Base-by-base conservation (phyloP, 2,113 vertebrate species). In the Alexandromys fortis region DNA sequence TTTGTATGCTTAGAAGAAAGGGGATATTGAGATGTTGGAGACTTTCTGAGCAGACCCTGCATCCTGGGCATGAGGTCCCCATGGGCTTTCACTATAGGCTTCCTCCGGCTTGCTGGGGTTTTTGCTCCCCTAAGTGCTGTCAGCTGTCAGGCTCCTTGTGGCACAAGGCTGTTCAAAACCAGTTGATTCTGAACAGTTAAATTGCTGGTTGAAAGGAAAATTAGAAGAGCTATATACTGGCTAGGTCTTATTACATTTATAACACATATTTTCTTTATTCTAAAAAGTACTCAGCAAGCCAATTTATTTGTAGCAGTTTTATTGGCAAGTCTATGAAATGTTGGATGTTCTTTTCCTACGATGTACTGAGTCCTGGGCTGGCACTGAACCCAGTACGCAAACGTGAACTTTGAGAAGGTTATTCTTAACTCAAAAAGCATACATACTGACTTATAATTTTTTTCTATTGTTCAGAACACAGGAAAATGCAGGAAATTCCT, bases 171-270 rank as follows among this genome's bases (percentile, higher is more conserved):
- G 91, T 86, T 81, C 75, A 96, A 55, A 26, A 38, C 22, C 63
- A 86, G 47, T 24, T 86, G 65, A 95, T 86, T 96, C 96, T 91
- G 92, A 92, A 94, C 52, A 77, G 55, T 47, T 78, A 67, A 78
- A 76, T 89, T 92, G 38, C 63, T 78, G 78, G 14, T 55, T 91
- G 70, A 96, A 94, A 92, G 26, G 77, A 86, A 89, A 90, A 92
- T 19, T 38, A 49, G 55, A 61, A 95, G 47, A 91, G 78, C 82
- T 26, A 55, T 49, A 33, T 5, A n/a, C 65, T n/a, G 24, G 30
- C 6, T 89, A 8, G 67, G 19, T 75, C 90, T 96, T 93, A 55
- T 63, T 86, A 14, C 38, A 45, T 42, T 86, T 93, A 75, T 77
- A 85, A 95, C 5, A 77, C 49, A 75, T 7, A 55, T 86, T 94